These are phyloP conservation scores for Blomia tropicalis DNA, from an alignment of 2,888 invertebrate species.

Conservation along the genomic window DNA sequence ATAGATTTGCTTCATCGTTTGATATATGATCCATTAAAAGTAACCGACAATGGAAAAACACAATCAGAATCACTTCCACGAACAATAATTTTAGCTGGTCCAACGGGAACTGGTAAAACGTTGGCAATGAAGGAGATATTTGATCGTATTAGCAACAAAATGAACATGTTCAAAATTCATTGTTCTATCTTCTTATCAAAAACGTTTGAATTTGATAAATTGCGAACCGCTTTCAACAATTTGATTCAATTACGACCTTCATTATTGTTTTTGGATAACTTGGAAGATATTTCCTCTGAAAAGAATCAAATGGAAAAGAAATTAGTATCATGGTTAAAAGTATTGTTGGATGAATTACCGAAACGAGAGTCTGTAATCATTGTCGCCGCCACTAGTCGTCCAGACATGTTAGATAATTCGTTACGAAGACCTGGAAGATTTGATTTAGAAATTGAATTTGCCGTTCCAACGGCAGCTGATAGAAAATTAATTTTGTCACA, in stretches of 20 bases:
- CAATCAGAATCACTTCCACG: slow-evolving; percentile 2
- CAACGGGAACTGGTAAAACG: slow-evolving; percentile 28
- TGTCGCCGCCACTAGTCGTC: slow-evolving; percentile 58
- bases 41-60: no score
- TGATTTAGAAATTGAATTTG: slow-evolving; percentile 41
- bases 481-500: slow-evolving; percentile 32
- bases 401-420: slow-evolving; percentile 55
- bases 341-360: slow-evolving; percentile 47
- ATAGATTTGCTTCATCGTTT: slow-evolving; percentile 21
- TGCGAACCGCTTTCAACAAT: slow-evolving; percentile 41
- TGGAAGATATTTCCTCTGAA: slow-evolving; percentile 59
- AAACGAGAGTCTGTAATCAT: slow-evolving; percentile 44
- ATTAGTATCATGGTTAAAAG: slow-evolving; percentile 49
- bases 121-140: slow-evolving; percentile 23
- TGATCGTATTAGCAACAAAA: slow-evolving; percentile 24
- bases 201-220: slow-evolving; percentile 46
- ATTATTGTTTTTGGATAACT: slow-evolving; percentile 65
- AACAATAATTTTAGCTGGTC: slow-evolving; percentile 26
- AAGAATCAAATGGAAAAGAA: slow-evolving; percentile 49
- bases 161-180: slow-evolving; percentile 19
- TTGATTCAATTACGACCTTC: slow-evolving; percentile 41
- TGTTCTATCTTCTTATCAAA: slow-evolving; percentile 20
- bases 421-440: slow-evolving; percentile 59
- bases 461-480: slow-evolving; percentile 33
- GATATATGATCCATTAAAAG: not conserved